Evolutionary conservation across 2,797 vertebrate species (phyloP).

Genomic region (Nyctibius grandis): DNA sequence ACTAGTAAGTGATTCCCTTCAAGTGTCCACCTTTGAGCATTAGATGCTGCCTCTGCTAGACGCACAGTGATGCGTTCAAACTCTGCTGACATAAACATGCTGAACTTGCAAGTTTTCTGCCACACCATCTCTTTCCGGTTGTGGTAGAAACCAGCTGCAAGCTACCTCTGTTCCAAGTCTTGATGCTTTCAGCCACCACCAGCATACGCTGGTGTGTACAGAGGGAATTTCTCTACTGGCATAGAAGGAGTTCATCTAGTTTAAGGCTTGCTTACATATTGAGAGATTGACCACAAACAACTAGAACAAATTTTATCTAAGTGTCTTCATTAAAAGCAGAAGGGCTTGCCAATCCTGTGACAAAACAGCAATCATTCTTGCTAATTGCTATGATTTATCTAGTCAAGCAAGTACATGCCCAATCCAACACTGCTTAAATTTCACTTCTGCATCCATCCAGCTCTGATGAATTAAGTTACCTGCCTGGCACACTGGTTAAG

Average conservation of each 20-base stretch:
- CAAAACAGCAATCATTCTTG: not conserved
- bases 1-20: not conserved
- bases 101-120: not conserved
- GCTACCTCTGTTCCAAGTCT: not conserved
- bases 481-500: not conserved
- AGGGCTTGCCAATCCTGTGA: not conserved
- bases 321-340: not conserved
- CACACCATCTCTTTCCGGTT: not conserved
- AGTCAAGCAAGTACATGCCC: not conserved
- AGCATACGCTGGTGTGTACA: fast-evolving
- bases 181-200: not conserved
- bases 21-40: not conserved
- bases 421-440: not conserved
- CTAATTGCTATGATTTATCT: not conserved
- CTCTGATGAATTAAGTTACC: not conserved
- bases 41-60: not conserved
- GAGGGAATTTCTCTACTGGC: not conserved
- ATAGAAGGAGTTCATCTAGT: not conserved
- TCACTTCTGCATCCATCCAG: not conserved
- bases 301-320: not conserved
- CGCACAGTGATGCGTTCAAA: not conserved
- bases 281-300: not conserved
- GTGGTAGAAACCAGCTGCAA: not conserved
- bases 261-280: not conserved
- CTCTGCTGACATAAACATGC: not conserved